A percentile compares a stretch with the other conserved stretches of the same genome.
Conservation (phyloP, 2,797 vertebrate genomes). For the Hippopotamyrus pictus region DNA sequence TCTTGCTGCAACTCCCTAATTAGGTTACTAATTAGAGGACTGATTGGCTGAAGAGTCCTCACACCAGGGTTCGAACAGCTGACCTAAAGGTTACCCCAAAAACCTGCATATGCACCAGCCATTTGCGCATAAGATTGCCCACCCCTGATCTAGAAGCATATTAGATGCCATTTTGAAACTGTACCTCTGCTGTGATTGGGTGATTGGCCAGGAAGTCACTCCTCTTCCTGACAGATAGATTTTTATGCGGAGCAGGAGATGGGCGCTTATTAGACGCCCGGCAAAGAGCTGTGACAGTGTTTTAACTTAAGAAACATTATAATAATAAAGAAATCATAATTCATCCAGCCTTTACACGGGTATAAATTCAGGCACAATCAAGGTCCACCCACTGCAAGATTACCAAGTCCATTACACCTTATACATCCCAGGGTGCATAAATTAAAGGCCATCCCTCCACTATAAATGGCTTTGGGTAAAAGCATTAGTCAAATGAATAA, state of each 20-base stretch:
- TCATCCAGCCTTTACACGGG: neutral
- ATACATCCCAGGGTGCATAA: neutral
- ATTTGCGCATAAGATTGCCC: neutral
- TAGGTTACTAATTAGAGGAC: neutral
- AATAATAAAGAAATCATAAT: neutral
- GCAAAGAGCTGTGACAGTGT: neutral
- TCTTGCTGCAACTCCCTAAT: neutral
- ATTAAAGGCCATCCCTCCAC: neutral
- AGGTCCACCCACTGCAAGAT: neutral
- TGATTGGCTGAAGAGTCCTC: neutral
- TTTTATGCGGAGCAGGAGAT: neutral
- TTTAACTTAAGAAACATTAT: neutral
- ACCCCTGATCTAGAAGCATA: neutral
- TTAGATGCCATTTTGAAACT: neutral
- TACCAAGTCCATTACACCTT: neutral
- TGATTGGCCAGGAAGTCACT: neutral
- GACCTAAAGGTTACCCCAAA: neutral
- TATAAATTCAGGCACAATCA: neutral
- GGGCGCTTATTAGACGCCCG: neutral
- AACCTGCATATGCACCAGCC: neutral
- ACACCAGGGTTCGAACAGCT: neutral
- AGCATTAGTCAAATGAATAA: neutral
- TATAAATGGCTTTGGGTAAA: neutral
- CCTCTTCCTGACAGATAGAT: neutral
- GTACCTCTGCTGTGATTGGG: neutral